Evolutionary conservation across 2,113 vertebrate genomes (phyloP), one percentile per base, ranked within the genome.

Genomic region (Cyprinus carpio): DNA sequence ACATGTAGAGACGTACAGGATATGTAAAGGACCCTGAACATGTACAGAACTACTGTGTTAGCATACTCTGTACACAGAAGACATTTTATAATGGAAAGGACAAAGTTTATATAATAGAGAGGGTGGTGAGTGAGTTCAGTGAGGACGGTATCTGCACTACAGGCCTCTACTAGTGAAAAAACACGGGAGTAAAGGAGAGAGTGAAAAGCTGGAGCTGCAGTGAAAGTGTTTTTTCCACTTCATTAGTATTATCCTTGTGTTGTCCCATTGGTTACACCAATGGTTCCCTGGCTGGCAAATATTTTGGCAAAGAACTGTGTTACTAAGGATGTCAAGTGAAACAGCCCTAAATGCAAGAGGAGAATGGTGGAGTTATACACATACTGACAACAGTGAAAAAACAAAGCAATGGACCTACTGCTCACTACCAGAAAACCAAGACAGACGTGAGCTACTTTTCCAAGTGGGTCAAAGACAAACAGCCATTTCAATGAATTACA

Each of bases 231-330:
- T 82, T 75, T n/a, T 7, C 6, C 49, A 49, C 82, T 78, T 88
- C 87, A 87, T 88, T 84, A 87, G 87, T 79, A 88, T 75, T 88
- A 74, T 43, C 60, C 49, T 25, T 12, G 83, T 80, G 49, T 13
- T 58, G 18, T 13, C 18, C 58, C 76, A 54, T 34, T 37, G n/a
- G 83, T 62, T 60, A 76, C 81, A 80, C 79, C 78, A 89, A 87
- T 78, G 84, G 88, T 90, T 92, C 91, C 90, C 76, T 83, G 83
- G 86, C 74, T 16, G 29, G 75, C 49, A 90, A 90, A 93, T 92
- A 92, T 88, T 93, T 94, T 92, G 93, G 93, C 92, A 89, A 82
- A 90, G 86, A 91, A 69, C 71, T 3, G 49, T 58, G 95, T 95
- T 91, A 93, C 94, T 92, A 93, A 90, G 93, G 94, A 89, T 77